phyloP scores from a whole-genome alignment of 2,113 vertebrate genomes.

The Dasypus novemcinctus region DNA sequence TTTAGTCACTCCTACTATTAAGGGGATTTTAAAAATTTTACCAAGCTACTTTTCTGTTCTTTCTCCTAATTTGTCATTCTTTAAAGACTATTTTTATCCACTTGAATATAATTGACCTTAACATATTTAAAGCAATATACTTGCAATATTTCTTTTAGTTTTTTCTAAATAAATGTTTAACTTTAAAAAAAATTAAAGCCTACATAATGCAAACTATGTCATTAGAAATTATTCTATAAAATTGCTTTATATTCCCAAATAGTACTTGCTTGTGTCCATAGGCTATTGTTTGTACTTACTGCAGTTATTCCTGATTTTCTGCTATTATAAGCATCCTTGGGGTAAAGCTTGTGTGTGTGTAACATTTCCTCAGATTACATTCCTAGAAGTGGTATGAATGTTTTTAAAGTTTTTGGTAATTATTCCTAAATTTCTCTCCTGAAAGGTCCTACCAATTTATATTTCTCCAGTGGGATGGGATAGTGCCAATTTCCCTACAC shows the following conservation, averaged over 20 bases:
- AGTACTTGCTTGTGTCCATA: background rate
- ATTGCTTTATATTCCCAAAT: background rate
- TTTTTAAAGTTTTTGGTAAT: background rate
- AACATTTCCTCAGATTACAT: constrained; percentile 30
- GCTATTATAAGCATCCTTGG: background rate
- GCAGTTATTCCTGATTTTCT: background rate
- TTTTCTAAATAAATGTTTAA: background rate
- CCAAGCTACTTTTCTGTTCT: too few relatives aligned
- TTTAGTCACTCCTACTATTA: background rate
- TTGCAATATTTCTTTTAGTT: background rate
- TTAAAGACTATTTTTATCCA: background rate
- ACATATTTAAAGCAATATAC: background rate
- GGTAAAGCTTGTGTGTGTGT: background rate
- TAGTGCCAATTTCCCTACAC: background rate
- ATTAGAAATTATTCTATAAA: background rate
- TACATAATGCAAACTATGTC: background rate
- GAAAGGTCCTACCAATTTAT: background rate
- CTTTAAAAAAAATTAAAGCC: background rate
- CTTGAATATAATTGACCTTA: background rate
- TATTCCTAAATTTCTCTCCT: background rate
- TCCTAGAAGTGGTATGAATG: background rate
- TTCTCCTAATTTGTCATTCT: too few relatives aligned
- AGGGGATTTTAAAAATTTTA: too few relatives aligned
- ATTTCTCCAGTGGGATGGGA: background rate
- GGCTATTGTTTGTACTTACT: background rate